Evolutionary conservation across 1,140 invertebrate species (phyloP), one percentile per base, ranked within the genome.

Genomic region (Danaus plexippus): DNA sequence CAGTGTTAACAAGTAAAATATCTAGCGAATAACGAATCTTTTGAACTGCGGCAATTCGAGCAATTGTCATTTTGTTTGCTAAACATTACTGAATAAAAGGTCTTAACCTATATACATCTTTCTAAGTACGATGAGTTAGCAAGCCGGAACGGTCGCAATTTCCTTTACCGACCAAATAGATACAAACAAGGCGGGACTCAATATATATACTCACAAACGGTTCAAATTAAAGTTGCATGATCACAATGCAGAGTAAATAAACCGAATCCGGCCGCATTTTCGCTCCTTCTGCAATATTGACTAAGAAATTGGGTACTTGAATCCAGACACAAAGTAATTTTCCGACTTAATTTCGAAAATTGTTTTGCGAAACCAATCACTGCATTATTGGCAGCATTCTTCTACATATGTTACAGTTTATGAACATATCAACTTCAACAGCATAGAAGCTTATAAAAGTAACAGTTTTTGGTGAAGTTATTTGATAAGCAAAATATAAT

Each of bases 241-340:
- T 75, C 69, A 78, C 75, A 80, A 77, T 80, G 71, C 73, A 73
- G 71, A 80, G 63, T 63, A 69, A 80, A 84, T 77, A 80, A 73
- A 68, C 54, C 61, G 66, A 61, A 57, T 55, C 64, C 61, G 47
- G 66, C 58, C 66, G 61, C 69, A 68, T 70, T 76, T 70, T 64
- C 55, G 67, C 66, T 57, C 60, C 59, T 71, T 57, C 57, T 67
- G 66, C 65, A 66, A 72, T 80, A 78, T 76, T 77, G 71, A 67
- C 63, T 75, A 64, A 59, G 53, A 47, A 65, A 72, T 63, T 55
- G 44, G 57, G 40, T 52, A 57, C 61, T 63, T 49, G 64, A 54
- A 63, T 57, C 59, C 60, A 71, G 59, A 59, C 53, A 59, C 22
- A 32, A 32, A 32, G 22, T 32, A 32, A 32, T 32, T 32, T 32